These are phyloP conservation scores for Lysandra bellargus DNA, from an alignment of 2,888 invertebrate genomes.

Conservation along the genomic window DNA sequence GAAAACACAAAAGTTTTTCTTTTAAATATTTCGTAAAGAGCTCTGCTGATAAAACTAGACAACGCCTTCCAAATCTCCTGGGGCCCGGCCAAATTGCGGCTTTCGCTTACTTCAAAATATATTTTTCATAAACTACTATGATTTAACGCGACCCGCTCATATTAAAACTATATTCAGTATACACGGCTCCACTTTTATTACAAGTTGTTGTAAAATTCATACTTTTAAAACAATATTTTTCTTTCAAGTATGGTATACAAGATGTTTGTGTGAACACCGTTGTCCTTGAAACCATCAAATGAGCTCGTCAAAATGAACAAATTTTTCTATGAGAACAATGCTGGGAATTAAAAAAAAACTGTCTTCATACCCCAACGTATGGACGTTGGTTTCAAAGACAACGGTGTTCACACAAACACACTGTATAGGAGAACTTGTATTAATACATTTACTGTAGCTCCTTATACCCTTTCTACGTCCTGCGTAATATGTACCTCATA, in stretches of 20 bases:
- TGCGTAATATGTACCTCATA: not conserved
- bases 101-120: constrained; percentile 24
- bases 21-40: constrained; percentile 3
- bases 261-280: too few species aligned
- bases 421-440: too few species aligned
- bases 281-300: too few species aligned
- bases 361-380: too few species aligned
- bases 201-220: not conserved
- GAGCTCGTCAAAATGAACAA: too few species aligned
- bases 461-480: not conserved
- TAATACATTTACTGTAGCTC: not conserved
- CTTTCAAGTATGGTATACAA: not conserved
- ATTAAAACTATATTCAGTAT: not conserved
- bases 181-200: not conserved
- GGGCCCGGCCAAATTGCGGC: constrained; percentile 32
- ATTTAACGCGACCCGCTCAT: constrained; percentile 3
- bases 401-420: too few species aligned
- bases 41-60: constrained; percentile 27
- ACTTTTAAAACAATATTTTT: not conserved
- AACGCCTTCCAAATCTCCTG: constrained; percentile 31
- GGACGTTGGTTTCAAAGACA: too few species aligned
- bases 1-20: constrained; percentile 5
- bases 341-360: too few species aligned
- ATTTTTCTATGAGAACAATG: too few species aligned
- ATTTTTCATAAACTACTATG: constrained; percentile 18